Percentiles rank a stretch among this genome's conserved stretches.
phyloP scores from a whole-genome alignment of 2,888 invertebrate genomes.

The Pollenia angustigena region DNA sequence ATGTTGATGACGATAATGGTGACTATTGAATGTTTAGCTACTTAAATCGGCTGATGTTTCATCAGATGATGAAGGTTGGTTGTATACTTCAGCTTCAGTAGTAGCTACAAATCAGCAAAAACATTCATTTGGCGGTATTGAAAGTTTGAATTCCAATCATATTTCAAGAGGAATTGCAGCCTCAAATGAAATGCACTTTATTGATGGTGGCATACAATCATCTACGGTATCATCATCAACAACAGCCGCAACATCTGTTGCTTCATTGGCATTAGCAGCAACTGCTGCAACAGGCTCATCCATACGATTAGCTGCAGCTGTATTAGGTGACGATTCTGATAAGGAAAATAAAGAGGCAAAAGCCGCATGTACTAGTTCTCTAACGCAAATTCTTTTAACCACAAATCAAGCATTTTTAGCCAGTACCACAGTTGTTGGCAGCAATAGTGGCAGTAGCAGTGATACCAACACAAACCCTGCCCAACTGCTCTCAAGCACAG shows the following conservation, averaged over 20 bases:
- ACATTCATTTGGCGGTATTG: slow-evolving; percentile 66
- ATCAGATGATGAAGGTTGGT: slow-evolving; percentile 86
- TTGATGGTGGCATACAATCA: slow-evolving; percentile 79
- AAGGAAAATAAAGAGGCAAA: slow-evolving; percentile 83
- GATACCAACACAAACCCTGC: slow-evolving; percentile 21
- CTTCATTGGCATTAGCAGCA: slow-evolving; percentile 51
- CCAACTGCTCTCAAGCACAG: slow-evolving; percentile 54
- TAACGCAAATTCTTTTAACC: slow-evolving; percentile 61
- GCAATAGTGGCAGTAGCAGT: slow-evolving; percentile 32
- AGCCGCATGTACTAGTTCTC: slow-evolving; percentile 71
- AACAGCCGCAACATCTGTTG: slow-evolving; percentile 66
- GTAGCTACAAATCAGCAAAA: slow-evolving; percentile 66
- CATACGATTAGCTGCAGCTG: slow-evolving; percentile 60
- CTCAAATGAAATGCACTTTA: slow-evolving; percentile 54
- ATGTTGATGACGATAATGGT: slow-evolving; percentile 37
- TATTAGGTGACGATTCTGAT: slow-evolving; percentile 82
- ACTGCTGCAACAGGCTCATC: slow-evolving; percentile 17
- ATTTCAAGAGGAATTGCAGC: slow-evolving; percentile 66
- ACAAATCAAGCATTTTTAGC: slow-evolving; percentile 62
- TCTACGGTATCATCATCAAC: slow-evolving; percentile 80
- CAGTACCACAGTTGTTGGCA: slow-evolving; percentile 51
- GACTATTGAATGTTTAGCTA: slow-evolving; percentile 76
- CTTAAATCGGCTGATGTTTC: slow-evolving; percentile 85
- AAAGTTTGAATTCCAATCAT: slow-evolving; percentile 70
- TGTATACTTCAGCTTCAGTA: slow-evolving; percentile 79